These are phyloP conservation scores for Ctenochaetus hawaiiensis DNA, from an alignment of 2,797 vertebrate species.

Conservation along the genomic window DNA sequence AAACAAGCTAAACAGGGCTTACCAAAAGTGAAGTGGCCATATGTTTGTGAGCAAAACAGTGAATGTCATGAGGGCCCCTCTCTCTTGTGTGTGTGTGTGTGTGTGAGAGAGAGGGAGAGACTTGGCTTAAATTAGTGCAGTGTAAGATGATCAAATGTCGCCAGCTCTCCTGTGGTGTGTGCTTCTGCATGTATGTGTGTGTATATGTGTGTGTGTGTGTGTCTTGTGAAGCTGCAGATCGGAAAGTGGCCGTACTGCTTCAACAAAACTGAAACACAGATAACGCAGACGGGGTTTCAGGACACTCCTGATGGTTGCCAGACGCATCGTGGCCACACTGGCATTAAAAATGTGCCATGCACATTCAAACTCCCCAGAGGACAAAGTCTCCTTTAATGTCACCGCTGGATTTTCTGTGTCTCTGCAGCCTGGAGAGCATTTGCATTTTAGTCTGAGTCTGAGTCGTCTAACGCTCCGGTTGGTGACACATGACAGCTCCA, in stretches of 20 bases:
- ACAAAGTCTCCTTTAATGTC: background rate
- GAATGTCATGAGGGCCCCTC: constrained; percentile 27
- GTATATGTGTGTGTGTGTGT: constrained; percentile 12
- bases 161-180: constrained; percentile 40
- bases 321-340: background rate
- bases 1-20: constrained; percentile 7
- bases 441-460: background rate
- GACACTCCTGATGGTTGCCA: background rate
- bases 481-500: background rate
- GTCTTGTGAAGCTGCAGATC: constrained; percentile 1
- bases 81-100: constrained; percentile 4
- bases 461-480: background rate
- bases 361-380: background rate
- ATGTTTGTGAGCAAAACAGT: constrained; percentile 35
- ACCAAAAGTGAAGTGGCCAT: constrained; percentile 31
- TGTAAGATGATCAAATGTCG: constrained; percentile 69
- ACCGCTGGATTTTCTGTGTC: background rate
- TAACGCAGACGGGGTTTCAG: background rate
- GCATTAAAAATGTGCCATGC: background rate
- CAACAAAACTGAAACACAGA: background rate
- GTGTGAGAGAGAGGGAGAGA: background rate
- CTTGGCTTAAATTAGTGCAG: constrained; percentile 75
- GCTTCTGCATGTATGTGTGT: constrained; percentile 21
- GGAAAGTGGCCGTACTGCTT: constrained; percentile 2
- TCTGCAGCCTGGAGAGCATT: background rate